Evolutionary conservation across 2,797 vertebrate species (phyloP).

Genomic region (Pangasius macronema): DNA sequence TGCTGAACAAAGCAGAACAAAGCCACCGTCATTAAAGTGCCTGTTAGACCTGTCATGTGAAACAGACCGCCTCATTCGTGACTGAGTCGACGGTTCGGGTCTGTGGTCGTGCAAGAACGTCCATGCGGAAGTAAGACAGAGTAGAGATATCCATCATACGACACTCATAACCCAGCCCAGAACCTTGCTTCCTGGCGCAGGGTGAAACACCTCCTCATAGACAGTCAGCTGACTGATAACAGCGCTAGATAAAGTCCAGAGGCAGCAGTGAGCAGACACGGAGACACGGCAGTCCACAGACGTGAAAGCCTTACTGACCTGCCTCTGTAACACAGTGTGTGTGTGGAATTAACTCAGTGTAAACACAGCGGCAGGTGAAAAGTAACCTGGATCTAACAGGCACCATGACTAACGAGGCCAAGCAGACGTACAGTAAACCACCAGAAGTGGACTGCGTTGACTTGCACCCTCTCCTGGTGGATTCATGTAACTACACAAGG

Average conservation of each 20-base stretch:
- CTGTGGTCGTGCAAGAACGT: too few relatives aligned
- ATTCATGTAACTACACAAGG: not conserved
- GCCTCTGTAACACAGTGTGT: not conserved
- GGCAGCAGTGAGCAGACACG: not conserved
- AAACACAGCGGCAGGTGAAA: not conserved
- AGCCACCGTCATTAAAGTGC: not conserved
- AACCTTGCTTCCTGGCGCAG: not conserved
- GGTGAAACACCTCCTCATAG: conserved; percentile 6
- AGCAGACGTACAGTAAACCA: not conserved
- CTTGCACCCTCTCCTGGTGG: conserved; percentile 7
- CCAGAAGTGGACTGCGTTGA: not conserved
- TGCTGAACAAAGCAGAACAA: not conserved
- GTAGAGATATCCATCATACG: conserved; percentile 16
- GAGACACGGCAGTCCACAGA: conserved; percentile 16
- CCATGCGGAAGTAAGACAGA: too few relatives aligned
- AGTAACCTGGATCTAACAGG: not conserved
- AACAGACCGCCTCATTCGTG: conserved; percentile 5
- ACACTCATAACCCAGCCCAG: conserved; percentile 13
- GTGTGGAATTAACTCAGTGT: not conserved
- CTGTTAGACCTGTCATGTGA: not conserved
- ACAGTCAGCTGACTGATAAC: conserved; percentile 23
- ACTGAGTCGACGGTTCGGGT: too few relatives aligned
- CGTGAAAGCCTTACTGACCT: not conserved
- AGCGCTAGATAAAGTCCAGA: conserved; percentile 8
- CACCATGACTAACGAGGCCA: not conserved